A percentile compares a stretch with the other conserved stretches of the same genome.
Conservation (phyloP, 2,113 vertebrate genomes). For the Rhea americana region DNA sequence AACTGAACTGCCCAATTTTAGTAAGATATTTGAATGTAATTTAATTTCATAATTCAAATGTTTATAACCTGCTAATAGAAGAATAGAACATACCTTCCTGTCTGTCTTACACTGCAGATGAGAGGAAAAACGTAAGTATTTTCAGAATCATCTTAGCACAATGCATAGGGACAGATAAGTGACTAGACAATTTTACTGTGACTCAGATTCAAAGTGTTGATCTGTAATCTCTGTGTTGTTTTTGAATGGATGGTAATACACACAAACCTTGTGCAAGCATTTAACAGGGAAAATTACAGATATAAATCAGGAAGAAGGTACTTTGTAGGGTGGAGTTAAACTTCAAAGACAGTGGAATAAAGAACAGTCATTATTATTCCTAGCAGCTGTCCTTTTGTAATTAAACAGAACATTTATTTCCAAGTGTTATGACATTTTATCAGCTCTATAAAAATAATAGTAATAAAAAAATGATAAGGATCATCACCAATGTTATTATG, state of each 20-base stretch:
- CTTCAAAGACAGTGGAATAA: slow-evolving; percentile 50
- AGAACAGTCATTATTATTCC: slow-evolving; percentile 36
- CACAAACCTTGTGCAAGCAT: slow-evolving; percentile 36
- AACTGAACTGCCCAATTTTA: not conserved
- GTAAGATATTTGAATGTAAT: not conserved
- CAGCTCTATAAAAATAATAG: slow-evolving; percentile 56
- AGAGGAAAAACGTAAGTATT: not conserved
- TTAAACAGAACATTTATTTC: slow-evolving; percentile 61
- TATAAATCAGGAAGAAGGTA: slow-evolving; percentile 41
- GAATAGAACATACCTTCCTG: not conserved
- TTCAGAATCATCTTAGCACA: not conserved
- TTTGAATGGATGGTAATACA: not conserved
- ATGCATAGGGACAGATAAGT: not conserved
- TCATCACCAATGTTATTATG: slow-evolving; percentile 24
- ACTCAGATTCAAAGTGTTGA: not conserved
- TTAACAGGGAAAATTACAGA: not conserved
- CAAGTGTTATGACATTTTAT: slow-evolving; percentile 58
- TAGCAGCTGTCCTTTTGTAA: slow-evolving; percentile 47
- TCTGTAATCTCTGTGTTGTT: slow-evolving; percentile 16
- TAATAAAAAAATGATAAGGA: slow-evolving; percentile 12
- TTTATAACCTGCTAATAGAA: not conserved
- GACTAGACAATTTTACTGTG: not conserved
- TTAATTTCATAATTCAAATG: slow-evolving; percentile 1
- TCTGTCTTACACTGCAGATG: not conserved
- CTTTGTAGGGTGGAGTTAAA: slow-evolving; percentile 55